These are phyloP conservation scores for Lethocerus indicus DNA, from an alignment of 1,140 invertebrate genomes.

Conservation along the genomic window DNA sequence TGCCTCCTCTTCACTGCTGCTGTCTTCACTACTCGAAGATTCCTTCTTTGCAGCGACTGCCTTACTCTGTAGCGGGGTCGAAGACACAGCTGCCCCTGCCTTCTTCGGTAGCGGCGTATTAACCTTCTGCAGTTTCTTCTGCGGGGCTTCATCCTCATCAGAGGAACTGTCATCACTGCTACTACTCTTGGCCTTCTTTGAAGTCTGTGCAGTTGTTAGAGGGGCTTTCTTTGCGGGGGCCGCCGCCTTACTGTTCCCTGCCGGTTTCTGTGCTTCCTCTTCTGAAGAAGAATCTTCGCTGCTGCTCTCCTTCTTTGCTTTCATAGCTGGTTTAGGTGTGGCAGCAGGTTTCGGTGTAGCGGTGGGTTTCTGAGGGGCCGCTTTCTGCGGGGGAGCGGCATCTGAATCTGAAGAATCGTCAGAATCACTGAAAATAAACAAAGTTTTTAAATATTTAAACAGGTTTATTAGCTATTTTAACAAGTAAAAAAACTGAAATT, in stretches of 20 bases:
- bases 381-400: not conserved
- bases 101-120: constrained; percentile 3
- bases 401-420: constrained; percentile 6
- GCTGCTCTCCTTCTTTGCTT: constrained; percentile 1
- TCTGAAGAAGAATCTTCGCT: constrained; percentile 1
- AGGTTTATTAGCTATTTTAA: not conserved
- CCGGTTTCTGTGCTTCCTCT: no score
- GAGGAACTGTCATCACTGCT: constrained; percentile 3
- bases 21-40: constrained; percentile 26
- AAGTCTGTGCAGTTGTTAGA: no score
- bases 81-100: constrained; percentile 6
- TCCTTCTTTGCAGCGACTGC: constrained; percentile 23
- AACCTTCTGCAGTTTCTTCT: not conserved
- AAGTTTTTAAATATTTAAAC: not conserved
- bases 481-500: not conserved
- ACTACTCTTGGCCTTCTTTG: no score
- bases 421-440: constrained; percentile 1
- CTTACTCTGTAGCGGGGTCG: constrained; percentile 12
- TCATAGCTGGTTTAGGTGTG: not conserved
- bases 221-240: no score
- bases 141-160: not conserved
- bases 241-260: no score
- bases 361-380: constrained; percentile 1
- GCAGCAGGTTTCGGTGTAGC: constrained; percentile 3
- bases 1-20: constrained; percentile 23